phyloP scores from a whole-genome alignment of 2,113 vertebrate genomes.

The Mesocricetus auratus region DNA sequence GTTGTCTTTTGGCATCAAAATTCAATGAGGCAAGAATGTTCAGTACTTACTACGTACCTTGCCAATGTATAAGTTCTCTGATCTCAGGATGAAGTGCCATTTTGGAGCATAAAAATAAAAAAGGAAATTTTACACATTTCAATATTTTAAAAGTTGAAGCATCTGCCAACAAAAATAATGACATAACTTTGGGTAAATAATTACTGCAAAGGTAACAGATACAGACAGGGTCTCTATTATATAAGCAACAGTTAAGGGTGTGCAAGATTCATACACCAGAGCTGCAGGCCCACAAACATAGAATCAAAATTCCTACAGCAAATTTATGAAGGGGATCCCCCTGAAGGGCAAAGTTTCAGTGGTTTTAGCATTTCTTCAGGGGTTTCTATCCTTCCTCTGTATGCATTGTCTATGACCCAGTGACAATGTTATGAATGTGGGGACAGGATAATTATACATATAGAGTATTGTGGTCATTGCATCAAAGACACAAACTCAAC shows the following conservation, averaged over 20 bases:
- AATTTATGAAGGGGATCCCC: neutral
- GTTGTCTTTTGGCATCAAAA: neutral
- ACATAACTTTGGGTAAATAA: neutral
- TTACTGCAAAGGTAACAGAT: neutral
- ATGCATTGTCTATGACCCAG: neutral
- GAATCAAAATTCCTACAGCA: neutral
- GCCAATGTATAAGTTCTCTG: no score
- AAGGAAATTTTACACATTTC: neutral
- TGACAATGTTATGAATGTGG: neutral
- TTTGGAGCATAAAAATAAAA: neutral
- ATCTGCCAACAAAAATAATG: neutral
- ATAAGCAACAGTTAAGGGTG: neutral
- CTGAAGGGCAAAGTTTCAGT: neutral
- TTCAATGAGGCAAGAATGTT: no score
- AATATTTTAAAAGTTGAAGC: neutral
- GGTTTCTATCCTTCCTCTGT: neutral
- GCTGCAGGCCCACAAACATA: neutral
- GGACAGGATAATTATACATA: neutral
- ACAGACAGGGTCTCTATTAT: neutral
- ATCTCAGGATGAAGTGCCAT: neutral
- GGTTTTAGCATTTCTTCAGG: neutral
- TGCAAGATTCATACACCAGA: neutral
- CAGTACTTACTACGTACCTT: neutral
- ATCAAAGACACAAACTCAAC: neutral
- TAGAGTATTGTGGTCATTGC: neutral